Evolutionary conservation across 2,797 vertebrate species (phyloP).

Genomic region (Helicolenus hilgendorfi): DNA sequence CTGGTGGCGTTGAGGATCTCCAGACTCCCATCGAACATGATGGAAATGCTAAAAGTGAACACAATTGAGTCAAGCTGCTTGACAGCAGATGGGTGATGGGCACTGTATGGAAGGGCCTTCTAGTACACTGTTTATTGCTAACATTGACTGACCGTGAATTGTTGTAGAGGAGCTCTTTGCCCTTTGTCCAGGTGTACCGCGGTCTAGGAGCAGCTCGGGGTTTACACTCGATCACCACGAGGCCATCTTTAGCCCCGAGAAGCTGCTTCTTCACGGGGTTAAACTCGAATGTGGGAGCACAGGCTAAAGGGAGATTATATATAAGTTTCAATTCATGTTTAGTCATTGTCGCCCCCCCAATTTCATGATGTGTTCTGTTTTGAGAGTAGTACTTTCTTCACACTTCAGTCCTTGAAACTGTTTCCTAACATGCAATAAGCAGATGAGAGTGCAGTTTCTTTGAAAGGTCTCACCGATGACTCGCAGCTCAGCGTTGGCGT

Average conservation of each 20-base stretch:
- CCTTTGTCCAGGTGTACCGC: conserved; percentile 96
- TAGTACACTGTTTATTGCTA: background rate
- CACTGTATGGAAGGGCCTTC: background rate
- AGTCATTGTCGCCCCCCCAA: background rate
- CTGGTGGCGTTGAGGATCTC: conserved; percentile 96
- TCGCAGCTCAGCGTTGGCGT: conserved; percentile 97
- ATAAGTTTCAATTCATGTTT: background rate
- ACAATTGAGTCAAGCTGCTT: background rate
- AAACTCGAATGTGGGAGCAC: conserved; percentile 95
- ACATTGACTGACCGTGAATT: conserved; percentile 90
- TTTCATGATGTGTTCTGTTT: background rate
- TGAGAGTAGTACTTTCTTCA: background rate
- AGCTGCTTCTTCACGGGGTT: conserved; percentile 97
- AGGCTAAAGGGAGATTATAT: conserved; percentile 86
- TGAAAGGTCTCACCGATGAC: conserved; percentile 91
- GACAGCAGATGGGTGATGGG: background rate
- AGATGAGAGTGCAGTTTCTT: background rate
- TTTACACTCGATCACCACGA: conserved; percentile 97
- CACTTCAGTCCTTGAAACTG: background rate
- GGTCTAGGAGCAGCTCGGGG: conserved; percentile 96
- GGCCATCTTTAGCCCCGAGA: conserved; percentile 94
- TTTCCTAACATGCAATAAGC: background rate
- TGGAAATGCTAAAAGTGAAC: conserved; percentile 88
- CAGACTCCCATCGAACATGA: conserved; percentile 96
- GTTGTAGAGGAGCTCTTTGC: conserved; percentile 95